Evolutionary conservation across 2,797 vertebrate genomes (phyloP), one percentile per base, ranked within the genome.

Genomic region (Buphagus erythrorhynchus): DNA sequence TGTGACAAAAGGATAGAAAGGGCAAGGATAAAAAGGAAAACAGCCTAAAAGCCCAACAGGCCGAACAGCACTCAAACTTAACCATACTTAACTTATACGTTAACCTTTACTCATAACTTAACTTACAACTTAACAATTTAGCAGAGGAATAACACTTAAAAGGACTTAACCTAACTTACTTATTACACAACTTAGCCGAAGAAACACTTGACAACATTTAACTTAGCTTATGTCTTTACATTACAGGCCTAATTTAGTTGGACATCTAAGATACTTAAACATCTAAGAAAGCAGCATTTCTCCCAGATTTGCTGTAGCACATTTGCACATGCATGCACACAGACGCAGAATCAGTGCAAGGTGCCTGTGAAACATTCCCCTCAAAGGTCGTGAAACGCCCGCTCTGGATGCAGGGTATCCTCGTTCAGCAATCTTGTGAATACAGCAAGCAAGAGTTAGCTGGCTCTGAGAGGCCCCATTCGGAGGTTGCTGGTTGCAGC

Each of bases 381-480:
- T 49, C 17, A 21, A 35, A 58, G 15, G 22, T 1, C 22, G n/a
- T 26, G 45, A 58, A 51, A 22, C 43, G 21, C 55, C 31, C 25
- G 6, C 3, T 42, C 31, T 0, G 1, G 26, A 13, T 43, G 26
- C 17, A 28, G 19, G 4, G 3, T 48, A 13, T 55, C 1, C 3
- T 54, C 1, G 0, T 33, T 63, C 3, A 6, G 51, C 31, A 25
- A 1, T 49, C 21, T 21, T 49, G 14, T 35, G 31, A 13, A 7
- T 31, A n/a, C 17, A 66, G 28, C 31, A 43, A 31, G 21, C 16
- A 12, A 11, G 25, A 31, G 15, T 15, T 12, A 10, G 11, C 26
- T 26, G 31, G 21, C 26, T 58, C 26, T 43, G 51, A 49, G 43
- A 35, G 21, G 31, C 51, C 13, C 9, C 31, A 6, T 43, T 26